These are phyloP conservation scores for Zoanthus solanderi DNA, from an alignment of 92 coral and sea anemone genomes.

Conservation along the genomic window DNA sequence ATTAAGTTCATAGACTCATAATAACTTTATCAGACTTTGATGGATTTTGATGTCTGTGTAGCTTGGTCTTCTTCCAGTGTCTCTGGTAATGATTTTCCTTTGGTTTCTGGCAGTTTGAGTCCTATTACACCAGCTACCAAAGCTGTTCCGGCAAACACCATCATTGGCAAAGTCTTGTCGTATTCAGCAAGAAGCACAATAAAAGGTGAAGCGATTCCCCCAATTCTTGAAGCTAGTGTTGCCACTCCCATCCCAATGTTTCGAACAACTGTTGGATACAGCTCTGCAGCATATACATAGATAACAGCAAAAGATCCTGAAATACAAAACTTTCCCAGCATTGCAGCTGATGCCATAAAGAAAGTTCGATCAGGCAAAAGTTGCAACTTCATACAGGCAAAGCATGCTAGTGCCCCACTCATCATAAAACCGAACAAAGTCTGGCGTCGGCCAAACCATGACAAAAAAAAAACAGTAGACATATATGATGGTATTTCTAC, in stretches of 20 bases:
- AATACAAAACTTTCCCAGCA: constrained; percentile 91
- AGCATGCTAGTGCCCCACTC: constrained; percentile 81
- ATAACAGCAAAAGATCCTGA: constrained; percentile 88
- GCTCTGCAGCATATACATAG: constrained; percentile 87
- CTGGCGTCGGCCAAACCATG: constrained; percentile 80
- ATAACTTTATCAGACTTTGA: constrained; percentile 13
- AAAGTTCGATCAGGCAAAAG: constrained; percentile 50
- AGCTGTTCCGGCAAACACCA: constrained; percentile 77
- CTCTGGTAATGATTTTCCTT: constrained; percentile 86
- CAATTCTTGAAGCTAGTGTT: constrained; percentile 80
- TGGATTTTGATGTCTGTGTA: constrained; percentile 46
- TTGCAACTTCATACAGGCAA: constrained; percentile 77
- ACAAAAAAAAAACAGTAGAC: constrained; percentile 60
- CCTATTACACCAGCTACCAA: constrained; percentile 81
- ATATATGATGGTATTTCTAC: constrained; percentile 88
- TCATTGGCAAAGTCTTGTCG: constrained; percentile 83
- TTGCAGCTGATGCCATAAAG: constrained; percentile 71
- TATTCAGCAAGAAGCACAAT: constrained; percentile 84
- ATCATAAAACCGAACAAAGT: constrained; percentile 83
- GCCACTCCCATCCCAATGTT: constrained; percentile 89
- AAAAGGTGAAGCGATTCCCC: constrained; percentile 86
- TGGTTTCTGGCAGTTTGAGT: constrained; percentile 87
- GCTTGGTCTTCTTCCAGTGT: constrained; percentile 80
- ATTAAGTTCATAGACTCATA: too few species aligned
- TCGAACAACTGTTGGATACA: constrained; percentile 94